These are phyloP conservation scores for Tetragnatha montana DNA, from an alignment of 2,888 invertebrate species.

Conservation along the genomic window DNA sequence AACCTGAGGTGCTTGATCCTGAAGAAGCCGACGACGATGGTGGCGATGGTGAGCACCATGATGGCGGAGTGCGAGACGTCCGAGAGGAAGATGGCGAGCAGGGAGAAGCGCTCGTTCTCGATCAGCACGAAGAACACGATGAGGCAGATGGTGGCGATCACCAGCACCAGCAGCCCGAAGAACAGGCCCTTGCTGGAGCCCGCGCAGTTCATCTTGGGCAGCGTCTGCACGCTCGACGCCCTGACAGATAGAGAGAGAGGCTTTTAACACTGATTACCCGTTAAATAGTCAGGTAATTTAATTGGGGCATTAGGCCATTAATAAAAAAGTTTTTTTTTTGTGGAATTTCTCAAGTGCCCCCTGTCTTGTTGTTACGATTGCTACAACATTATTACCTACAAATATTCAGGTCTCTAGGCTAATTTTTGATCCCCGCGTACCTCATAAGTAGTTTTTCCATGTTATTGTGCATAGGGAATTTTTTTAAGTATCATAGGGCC, in stretches of 20 bases:
- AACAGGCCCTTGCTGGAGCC: constrained; percentile 83
- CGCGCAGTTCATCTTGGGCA: constrained; percentile 83
- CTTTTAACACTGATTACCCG: too few relatives aligned
- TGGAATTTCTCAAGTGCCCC: too few relatives aligned
- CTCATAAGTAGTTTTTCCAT: too few relatives aligned
- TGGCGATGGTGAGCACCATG: constrained; percentile 90
- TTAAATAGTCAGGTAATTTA: too few relatives aligned
- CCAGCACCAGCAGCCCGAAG: constrained; percentile 78
- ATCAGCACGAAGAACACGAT: constrained; percentile 97
- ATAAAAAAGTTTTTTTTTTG: too few relatives aligned
- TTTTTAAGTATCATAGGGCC: too few relatives aligned
- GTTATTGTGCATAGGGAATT: too few relatives aligned
- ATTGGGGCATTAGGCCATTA: too few relatives aligned
- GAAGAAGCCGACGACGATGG: constrained; percentile 89
- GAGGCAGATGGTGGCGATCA: constrained; percentile 92
- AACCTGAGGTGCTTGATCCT: constrained; percentile 83
- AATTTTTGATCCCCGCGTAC: too few relatives aligned
- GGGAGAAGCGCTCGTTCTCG: constrained; percentile 84
- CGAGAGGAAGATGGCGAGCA: constrained; percentile 91
- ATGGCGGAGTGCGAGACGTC: constrained; percentile 92
- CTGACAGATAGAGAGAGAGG: neutral
- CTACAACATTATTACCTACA: too few relatives aligned
- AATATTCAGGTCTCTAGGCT: too few relatives aligned
- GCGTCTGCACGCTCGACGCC: constrained; percentile 64
- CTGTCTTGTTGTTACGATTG: too few relatives aligned